Evolutionary conservation across 1,140 invertebrate species (phyloP), one percentile per base, ranked within the genome.

Genomic region (Cylas formicarius): DNA sequence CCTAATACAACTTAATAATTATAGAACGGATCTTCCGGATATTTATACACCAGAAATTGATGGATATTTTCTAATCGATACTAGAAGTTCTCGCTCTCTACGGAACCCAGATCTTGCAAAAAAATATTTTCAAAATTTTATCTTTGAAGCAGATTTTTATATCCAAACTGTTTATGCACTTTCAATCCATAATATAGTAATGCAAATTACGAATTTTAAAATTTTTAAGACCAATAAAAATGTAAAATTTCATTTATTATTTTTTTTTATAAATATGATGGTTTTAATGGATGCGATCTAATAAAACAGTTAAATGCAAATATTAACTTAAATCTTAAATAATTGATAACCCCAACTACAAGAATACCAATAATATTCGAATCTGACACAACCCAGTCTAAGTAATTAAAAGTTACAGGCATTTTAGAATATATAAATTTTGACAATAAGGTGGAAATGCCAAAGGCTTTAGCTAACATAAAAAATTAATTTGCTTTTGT

Each of bases 51-150:
- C 26, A 10, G 31, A 40, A 34, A 6, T 51, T 16, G 32, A 51
- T 22, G 16, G 37, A 21, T 29, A 47, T 6, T 47, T 51, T 32
- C 20, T 51, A 23, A 29, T 51, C 3, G 43, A 50, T 18, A 50
- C 48, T 10, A 44, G 43, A n/a, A 46, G 42, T 28, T 24, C 26
- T 29, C 26, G 16, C 41, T 13, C 24, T 20, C 34, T 51, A 21
- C 46, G 46, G 10, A 36, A 37, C 4, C 49, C 44, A 0, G 6
- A 48, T 31, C 20, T 48, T n/a, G 38, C 44, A 1, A 32, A 47
- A 23, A 17, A 42, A 36, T 40, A 18, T 19, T 51, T 24, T 13
- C 24, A n/a, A 29, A 8, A 48, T 18, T 41, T 6, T 1, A 41
- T 42, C 14, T 23, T 18, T 16, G 11, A 21, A 18, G 49, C 41